Evolutionary conservation across 2,797 vertebrate genomes (phyloP).

Genomic region (Lepus townsendii): DNA sequence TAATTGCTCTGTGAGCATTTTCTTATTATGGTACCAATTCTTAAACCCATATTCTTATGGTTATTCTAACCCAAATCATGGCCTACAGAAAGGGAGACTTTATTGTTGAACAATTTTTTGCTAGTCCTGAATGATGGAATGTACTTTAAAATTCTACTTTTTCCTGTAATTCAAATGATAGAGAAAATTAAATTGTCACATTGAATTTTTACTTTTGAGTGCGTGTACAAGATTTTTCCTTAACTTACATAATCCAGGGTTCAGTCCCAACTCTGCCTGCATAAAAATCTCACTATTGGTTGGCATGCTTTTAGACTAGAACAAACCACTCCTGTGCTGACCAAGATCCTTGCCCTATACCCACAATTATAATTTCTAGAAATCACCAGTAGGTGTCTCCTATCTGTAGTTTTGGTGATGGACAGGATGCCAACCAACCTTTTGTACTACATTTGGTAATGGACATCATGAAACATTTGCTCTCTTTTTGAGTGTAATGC

Average conservation of each 20-base stretch:
- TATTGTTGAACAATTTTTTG: conserved; percentile 15
- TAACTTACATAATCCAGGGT: conserved; percentile 16
- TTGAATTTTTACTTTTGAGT: conserved; percentile 23
- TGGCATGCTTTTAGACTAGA: neutral
- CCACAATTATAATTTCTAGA: conserved; percentile 27
- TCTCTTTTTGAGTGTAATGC: neutral
- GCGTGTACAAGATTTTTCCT: conserved; percentile 40
- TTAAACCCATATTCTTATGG: conserved; percentile 12
- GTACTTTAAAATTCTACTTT: conserved; percentile 54
- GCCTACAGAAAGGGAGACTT: conserved; percentile 34
- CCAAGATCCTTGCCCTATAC: neutral
- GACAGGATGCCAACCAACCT: neutral
- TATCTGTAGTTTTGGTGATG: neutral
- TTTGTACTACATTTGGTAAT: neutral
- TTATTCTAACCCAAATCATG: neutral
- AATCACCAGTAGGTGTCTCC: conserved; percentile 46
- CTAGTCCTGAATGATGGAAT: neutral
- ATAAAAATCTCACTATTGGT: conserved; percentile 18
- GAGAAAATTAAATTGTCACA: conserved; percentile 42
- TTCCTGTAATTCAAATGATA: conserved; percentile 14
- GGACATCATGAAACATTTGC: neutral
- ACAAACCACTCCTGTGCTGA: neutral
- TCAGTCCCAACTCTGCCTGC: conserved; percentile 5
- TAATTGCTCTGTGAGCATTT: conserved; percentile 5
- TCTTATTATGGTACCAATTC: neutral